Conservation (phyloP, 2,888 invertebrate genomes). For the Cerceris rybyensis region DNA sequence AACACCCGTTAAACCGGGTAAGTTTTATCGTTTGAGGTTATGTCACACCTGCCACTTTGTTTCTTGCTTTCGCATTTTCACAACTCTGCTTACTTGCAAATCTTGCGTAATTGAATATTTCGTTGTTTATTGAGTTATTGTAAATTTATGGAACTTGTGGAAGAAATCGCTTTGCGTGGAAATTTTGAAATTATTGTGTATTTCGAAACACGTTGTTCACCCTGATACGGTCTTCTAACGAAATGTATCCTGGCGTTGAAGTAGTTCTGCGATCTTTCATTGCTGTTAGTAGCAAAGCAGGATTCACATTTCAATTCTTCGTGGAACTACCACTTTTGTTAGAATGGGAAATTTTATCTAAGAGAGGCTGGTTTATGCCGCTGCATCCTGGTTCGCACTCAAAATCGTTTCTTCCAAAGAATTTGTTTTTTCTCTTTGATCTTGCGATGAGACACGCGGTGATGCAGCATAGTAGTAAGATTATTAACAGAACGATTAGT, state of each 20-base stretch:
- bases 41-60: constrained; percentile 38
- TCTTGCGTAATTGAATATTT: neutral
- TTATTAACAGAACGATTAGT: constrained; percentile 57
- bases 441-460: constrained; percentile 69
- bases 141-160: too few species aligned
- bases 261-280: too few species aligned
- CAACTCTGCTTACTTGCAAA: neutral
- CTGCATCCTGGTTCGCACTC: constrained; percentile 71
- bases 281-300: neutral
- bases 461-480: constrained; percentile 71
- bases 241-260: too few species aligned
- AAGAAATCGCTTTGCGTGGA: neutral
- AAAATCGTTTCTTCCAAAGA: constrained; percentile 55
- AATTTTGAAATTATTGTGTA: constrained; percentile 26
- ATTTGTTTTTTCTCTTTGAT: constrained; percentile 57
- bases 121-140: too few species aligned
- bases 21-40: constrained; percentile 70
- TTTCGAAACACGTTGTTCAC: neutral
- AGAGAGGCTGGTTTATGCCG: constrained; percentile 68
- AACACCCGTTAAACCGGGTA: constrained; percentile 79
- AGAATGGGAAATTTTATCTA: constrained; percentile 61
- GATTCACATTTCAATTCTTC: constrained; percentile 32
- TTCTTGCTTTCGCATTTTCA: neutral
- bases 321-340: constrained; percentile 41
- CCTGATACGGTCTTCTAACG: neutral